Conservation (phyloP, 1,140 invertebrate genomes). For the Drosophila fuyamai region DNA sequence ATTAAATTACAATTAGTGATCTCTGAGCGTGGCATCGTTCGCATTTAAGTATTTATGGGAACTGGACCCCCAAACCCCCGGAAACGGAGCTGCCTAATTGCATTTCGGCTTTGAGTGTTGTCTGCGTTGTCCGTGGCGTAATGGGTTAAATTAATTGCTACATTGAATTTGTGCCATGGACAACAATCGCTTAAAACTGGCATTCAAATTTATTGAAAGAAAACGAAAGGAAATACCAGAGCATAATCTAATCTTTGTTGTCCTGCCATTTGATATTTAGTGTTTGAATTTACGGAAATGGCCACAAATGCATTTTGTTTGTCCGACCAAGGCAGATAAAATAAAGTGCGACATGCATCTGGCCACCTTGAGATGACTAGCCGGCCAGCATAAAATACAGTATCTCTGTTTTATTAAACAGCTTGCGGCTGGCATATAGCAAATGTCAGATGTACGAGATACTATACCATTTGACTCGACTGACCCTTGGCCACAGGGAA, state of each 20-base stretch:
- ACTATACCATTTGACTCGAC: slow-evolving; percentile 41
- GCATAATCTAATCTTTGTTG: slow-evolving; percentile 12
- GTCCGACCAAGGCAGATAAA: slow-evolving; percentile 1
- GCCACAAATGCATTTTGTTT: slow-evolving; percentile 23
- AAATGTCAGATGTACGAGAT: slow-evolving; percentile 37
- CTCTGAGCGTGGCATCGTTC: slow-evolving; percentile 70
- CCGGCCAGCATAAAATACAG: slow-evolving; percentile 13
- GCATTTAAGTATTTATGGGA: slow-evolving; percentile 71
- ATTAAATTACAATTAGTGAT: slow-evolving; percentile 85
- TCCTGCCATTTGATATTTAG: neutral
- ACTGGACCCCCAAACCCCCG: neutral
- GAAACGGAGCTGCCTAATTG: slow-evolving; percentile 53
- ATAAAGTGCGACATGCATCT: slow-evolving; percentile 6
- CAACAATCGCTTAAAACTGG: slow-evolving; percentile 1
- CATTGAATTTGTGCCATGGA: slow-evolving; percentile 20
- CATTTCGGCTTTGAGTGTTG: slow-evolving; percentile 54
- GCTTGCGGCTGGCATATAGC: slow-evolving; percentile 35
- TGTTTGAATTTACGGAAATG: neutral
- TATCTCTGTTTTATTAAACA: slow-evolving; percentile 31
- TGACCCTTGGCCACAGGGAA: slow-evolving; percentile 2
- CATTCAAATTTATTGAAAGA: slow-evolving; percentile 20
- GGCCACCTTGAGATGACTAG: slow-evolving; percentile 2
- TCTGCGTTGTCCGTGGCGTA: slow-evolving; percentile 42
- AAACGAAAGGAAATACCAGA: slow-evolving; percentile 7
- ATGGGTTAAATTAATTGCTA: slow-evolving; percentile 72